Percentiles rank a stretch among this genome's conserved stretches.
Conservation (phyloP, 2,888 invertebrate genomes). For the Ornithoptera priamus region DNA sequence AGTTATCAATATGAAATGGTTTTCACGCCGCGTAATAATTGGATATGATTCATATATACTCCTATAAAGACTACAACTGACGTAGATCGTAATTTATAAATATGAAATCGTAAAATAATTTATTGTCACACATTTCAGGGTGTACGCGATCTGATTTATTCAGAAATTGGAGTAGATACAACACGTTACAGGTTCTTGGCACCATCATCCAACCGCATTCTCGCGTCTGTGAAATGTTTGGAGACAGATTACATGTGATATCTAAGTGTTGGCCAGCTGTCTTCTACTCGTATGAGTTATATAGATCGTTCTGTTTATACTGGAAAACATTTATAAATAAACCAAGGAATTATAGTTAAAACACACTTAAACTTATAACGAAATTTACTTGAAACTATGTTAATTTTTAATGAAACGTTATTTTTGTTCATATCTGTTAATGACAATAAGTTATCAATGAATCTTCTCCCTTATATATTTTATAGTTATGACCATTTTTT, state of each 20-base stretch:
- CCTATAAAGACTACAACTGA: background rate
- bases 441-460: too few species aligned
- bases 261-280: constrained; percentile 16
- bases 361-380: too few species aligned
- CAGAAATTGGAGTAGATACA: constrained; percentile 30
- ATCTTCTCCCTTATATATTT: too few species aligned
- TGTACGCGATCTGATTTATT: constrained; percentile 15
- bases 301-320: background rate
- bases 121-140: constrained; percentile 1
- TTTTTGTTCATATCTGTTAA: too few species aligned
- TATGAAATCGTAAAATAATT: constrained; percentile 7
- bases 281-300: constrained; percentile 7
- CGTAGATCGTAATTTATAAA: background rate
- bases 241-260: constrained; percentile 22
- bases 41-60: background rate
- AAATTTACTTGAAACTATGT: too few species aligned
- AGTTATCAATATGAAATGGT: too few species aligned
- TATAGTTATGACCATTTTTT: too few species aligned
- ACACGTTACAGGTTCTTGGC: constrained; percentile 39
- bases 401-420: too few species aligned
- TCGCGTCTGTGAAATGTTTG: constrained; percentile 6
- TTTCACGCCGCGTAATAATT: background rate
- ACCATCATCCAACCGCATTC: constrained; percentile 37
- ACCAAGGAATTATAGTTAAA: background rate
- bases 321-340: constrained; percentile 2